Percentiles rank a stretch among this genome's conserved stretches.
Conservation (phyloP, 2,888 invertebrate genomes). For the Ormia ochracea region DNA sequence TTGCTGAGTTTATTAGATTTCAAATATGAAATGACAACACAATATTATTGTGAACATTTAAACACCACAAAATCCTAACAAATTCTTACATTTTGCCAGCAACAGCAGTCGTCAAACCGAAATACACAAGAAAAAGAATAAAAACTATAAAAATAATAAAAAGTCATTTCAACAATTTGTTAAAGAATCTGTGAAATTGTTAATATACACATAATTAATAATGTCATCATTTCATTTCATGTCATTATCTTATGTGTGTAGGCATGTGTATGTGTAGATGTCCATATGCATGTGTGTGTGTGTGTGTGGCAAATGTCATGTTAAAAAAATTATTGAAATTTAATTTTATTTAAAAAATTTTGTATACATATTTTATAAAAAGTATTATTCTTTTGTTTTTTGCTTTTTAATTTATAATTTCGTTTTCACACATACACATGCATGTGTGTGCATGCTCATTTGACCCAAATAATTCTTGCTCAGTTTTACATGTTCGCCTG, state of each 20-base stretch:
- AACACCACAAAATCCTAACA: conserved; percentile 40
- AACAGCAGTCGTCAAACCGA: conserved; percentile 22
- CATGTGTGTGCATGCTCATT: neutral
- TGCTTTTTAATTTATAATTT: neutral
- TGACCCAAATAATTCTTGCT: conserved; percentile 43
- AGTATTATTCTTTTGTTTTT: no score
- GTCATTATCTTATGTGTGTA: conserved; percentile 17
- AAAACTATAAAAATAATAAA: neutral
- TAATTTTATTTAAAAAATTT: conserved; percentile 20
- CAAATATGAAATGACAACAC: conserved; percentile 23
- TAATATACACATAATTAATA: conserved; percentile 59
- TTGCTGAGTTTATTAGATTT: conserved; percentile 32
- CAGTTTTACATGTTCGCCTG: conserved; percentile 20
- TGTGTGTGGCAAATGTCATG: neutral
- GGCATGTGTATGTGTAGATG: neutral
- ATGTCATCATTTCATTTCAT: conserved; percentile 54
- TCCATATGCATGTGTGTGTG: no score
- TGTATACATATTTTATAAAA: no score
- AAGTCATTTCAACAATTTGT: conserved; percentile 54
- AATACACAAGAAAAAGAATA: neutral
- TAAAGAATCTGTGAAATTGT: conserved; percentile 61
- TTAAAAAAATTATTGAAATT: conserved; percentile 27
- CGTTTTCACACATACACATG: neutral
- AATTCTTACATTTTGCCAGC: conserved; percentile 41
- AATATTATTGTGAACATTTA: conserved; percentile 17